Evolutionary conservation across 2,888 invertebrate species (phyloP), one percentile per base, ranked within the genome.

Genomic region (Mimas tiliae): DNA sequence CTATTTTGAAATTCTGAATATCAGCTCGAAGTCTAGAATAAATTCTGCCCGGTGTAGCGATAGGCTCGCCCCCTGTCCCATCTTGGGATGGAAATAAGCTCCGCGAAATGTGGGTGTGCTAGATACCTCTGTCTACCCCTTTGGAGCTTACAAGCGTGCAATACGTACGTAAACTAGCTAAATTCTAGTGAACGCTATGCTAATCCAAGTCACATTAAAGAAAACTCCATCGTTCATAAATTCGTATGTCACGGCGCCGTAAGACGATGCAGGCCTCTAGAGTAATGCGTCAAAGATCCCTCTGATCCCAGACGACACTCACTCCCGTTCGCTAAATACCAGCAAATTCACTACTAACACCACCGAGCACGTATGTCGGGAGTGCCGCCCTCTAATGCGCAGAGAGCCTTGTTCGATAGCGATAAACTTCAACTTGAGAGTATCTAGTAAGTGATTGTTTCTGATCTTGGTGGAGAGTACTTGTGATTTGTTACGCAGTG

Each of bases 251-350:
- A 38, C 9, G 14, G 14, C 19, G 12, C 27, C 6, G 42, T 58
- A 58, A 58, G 58, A 58, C 58, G 52, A 6, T 27, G 19, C 42
- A 38, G 58, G 58, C 42, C 58, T 12, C 38, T 11, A 38, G 55
- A 58, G 58, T 58, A 62, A 62, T 52, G 65, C 65, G 51, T 48
- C 62, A 38, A 50, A 21, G 58, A 64, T 51, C 58, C 62, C 47
- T n/a, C 42, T 58, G 64, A 67, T 67, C 67, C 67, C 67, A 27
- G 33, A 33, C 51, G 64, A 67, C 52, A 47, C 50, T 67, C 58
- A 52, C 62, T 19, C 58, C 64, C 67, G 64, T 50, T 64, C 64
- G 64, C 64, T 64, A 67, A 67, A 67, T 62, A 64, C 64, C 62
- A 52, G 58, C 62, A 67, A 67, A 67, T 67, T 67, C 64, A 58